Evolutionary conservation across 2,888 invertebrate species (phyloP).

Genomic region (Leptothorax acervorum): DNA sequence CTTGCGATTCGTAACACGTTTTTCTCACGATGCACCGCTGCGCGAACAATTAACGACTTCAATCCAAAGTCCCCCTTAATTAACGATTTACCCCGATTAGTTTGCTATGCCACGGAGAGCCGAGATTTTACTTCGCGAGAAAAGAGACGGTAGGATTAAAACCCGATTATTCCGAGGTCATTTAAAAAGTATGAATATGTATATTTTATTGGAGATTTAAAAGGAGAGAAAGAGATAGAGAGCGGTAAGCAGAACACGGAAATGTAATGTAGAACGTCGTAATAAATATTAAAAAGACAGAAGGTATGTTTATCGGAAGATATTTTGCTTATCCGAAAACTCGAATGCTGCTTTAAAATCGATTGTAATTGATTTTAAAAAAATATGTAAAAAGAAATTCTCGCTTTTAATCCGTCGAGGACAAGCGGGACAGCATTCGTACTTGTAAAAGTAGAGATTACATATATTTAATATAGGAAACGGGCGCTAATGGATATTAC

Average conservation of each 20-base stretch:
- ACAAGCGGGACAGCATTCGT: background rate
- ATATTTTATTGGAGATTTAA: constrained; percentile 21
- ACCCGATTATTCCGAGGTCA: constrained; percentile 17
- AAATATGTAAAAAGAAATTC: background rate
- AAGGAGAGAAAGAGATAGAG: background rate
- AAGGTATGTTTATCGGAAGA: background rate
- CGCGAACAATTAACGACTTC: constrained; percentile 68
- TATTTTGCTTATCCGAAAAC: background rate
- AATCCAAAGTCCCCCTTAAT: constrained; percentile 37
- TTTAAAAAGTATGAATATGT: constrained; percentile 16
- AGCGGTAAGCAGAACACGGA: background rate
- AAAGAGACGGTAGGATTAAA: constrained; percentile 9
- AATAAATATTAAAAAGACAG: constrained; percentile 8
- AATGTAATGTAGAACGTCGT: constrained; percentile 4
- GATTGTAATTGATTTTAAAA: constrained; percentile 2
- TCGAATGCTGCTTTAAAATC: background rate
- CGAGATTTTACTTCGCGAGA: constrained; percentile 11
- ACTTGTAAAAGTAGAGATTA: background rate
- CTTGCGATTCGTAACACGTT: constrained; percentile 76
- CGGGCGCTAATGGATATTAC: constrained; percentile 27
- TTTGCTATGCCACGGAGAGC: constrained; percentile 16
- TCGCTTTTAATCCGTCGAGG: background rate
- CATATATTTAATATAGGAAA: background rate
- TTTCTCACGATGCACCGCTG: constrained; percentile 79
- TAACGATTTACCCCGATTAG: constrained; percentile 45